Evolutionary conservation across 1,140 invertebrate species (phyloP).

Genomic region (Drosophila takahashii): DNA sequence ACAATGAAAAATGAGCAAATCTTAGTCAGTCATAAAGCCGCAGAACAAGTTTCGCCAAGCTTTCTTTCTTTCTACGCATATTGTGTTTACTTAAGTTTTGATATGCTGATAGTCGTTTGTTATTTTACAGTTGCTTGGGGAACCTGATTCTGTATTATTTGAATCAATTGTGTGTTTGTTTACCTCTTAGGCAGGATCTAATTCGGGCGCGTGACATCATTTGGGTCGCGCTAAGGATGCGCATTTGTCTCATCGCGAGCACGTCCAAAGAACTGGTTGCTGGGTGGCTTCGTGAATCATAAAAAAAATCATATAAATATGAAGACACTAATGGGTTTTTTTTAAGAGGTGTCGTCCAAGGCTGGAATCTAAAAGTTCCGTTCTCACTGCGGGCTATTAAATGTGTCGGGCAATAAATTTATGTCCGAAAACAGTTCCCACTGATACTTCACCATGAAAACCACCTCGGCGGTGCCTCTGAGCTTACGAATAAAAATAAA

Average conservation of each 20-base stretch:
- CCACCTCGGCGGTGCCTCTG: conserved; percentile 3
- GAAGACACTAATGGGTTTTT: conserved; percentile 49
- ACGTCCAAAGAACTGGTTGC: conserved; percentile 24
- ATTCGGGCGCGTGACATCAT: conserved; percentile 35
- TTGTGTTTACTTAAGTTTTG: conserved; percentile 4
- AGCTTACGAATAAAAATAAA: conserved; percentile 21
- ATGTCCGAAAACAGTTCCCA: conserved; percentile 30
- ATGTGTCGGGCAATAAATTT: conserved; percentile 4
- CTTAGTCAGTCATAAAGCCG: conserved; percentile 15
- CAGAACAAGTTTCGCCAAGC: conserved; percentile 46
- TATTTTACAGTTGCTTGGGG: conserved; percentile 40
- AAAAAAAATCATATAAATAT: conserved; percentile 16
- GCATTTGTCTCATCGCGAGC: conserved; percentile 11
- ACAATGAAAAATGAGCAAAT: conserved; percentile 39
- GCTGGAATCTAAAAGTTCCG: conserved; percentile 17
- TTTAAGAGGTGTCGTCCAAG: conserved; percentile 37
- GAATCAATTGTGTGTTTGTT: conserved; percentile 36
- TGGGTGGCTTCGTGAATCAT: conserved; percentile 23
- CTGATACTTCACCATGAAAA: conserved; percentile 5
- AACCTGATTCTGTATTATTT: conserved; percentile 40
- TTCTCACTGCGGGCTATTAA: conserved; percentile 24
- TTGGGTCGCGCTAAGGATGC: conserved; percentile 41
- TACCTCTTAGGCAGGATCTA: conserved; percentile 47
- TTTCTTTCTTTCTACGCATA: conserved; percentile 45
- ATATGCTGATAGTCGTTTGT: conserved; percentile 27